Percentiles rank a stretch among this genome's conserved stretches.
These are phyloP conservation scores for Choloepus hoffmanni DNA, from an alignment of 2,113 vertebrate genomes.

Conservation along the genomic window DNA sequence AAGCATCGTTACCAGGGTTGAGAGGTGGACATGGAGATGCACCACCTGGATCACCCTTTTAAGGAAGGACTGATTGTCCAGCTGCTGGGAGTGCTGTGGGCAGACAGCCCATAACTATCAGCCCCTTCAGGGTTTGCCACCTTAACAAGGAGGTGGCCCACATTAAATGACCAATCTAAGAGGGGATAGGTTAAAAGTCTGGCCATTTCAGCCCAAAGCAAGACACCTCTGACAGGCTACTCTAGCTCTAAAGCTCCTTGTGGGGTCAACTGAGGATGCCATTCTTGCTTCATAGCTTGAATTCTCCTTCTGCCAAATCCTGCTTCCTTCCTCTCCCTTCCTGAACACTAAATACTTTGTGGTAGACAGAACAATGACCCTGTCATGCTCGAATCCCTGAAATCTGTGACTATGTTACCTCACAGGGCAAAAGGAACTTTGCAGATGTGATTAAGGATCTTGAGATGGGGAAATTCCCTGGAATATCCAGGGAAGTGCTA, in stretches of 20 bases:
- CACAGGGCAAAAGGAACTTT: too few relatives aligned
- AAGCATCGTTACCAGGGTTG: neutral
- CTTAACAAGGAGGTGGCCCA: neutral
- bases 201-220: neutral
- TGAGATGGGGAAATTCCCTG: too few relatives aligned
- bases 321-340: neutral
- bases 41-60: neutral
- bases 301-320: neutral
- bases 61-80: neutral
- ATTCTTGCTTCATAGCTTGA: neutral
- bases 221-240: neutral
- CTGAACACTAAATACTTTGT: neutral
- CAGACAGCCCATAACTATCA: neutral
- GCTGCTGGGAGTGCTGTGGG: neutral
- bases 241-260: neutral
- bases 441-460: too few relatives aligned
- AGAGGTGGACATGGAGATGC: neutral
- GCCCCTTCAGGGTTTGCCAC: too few relatives aligned
- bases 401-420: too few relatives aligned
- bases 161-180: neutral
- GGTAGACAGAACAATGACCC: neutral
- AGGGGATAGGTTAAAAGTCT: neutral
- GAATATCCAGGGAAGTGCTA: too few relatives aligned
- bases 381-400: neutral
- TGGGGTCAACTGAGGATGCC: neutral